A percentile compares a stretch with the other conserved stretches of the same genome.
Conservation (phyloP, 1,140 invertebrate genomes). For the Atta colombica region DNA sequence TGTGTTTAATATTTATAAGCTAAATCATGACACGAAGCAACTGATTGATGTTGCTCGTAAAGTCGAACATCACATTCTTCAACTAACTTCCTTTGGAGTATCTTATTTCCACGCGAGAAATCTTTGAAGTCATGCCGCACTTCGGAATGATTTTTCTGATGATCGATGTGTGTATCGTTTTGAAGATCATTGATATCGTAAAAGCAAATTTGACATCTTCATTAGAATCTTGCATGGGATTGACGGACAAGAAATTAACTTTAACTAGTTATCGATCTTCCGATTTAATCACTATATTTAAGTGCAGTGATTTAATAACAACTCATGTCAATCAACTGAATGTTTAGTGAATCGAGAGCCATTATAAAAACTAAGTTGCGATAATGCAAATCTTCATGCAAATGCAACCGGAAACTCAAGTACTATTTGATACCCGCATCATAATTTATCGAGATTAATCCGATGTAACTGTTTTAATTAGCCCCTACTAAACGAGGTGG, state of each 20-base stretch:
- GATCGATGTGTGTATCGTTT: not conserved
- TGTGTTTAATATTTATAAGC: conserved; percentile 7
- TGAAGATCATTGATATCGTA: conserved; percentile 12
- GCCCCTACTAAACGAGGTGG: not conserved
- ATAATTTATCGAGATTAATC: conserved; percentile 55
- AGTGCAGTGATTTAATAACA: conserved; percentile 51
- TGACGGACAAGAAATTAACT: conserved; percentile 34
- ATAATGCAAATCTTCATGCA: conserved; percentile 54
- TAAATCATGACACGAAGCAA: not conserved
- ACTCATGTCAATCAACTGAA: conserved; percentile 27
- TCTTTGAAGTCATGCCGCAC: conserved; percentile 1
- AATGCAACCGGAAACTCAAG: conserved; percentile 34
- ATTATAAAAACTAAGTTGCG: conserved; percentile 53
- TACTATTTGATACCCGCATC: conserved; percentile 47
- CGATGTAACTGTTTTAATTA: conserved; percentile 52
- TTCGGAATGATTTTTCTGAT: not conserved
- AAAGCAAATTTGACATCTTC: conserved; percentile 37
- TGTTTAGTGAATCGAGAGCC: not conserved
- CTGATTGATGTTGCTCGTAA: not conserved
- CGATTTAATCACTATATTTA: conserved; percentile 13
- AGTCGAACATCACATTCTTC: not conserved
- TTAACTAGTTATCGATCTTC: conserved; percentile 30
- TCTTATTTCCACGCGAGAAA: not conserved
- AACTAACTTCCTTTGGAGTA: not conserved
- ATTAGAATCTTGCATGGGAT: conserved; percentile 23